phyloP scores from a whole-genome alignment of 2,888 invertebrate genomes.

The Euplagia quadripunctaria region DNA sequence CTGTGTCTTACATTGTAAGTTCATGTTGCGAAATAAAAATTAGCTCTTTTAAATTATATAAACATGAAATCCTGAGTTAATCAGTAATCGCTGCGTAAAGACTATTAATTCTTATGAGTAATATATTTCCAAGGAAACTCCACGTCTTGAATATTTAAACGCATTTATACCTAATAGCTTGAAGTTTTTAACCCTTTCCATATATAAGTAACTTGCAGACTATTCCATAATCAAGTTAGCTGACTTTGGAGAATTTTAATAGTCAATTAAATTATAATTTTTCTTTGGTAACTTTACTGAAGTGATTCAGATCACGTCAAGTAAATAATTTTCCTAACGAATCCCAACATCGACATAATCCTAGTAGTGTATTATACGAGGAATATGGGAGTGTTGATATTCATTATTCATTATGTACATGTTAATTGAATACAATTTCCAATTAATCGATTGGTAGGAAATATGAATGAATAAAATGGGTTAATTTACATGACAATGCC shows the following conservation, averaged over 20 bases:
- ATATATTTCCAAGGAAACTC: constrained; percentile 20
- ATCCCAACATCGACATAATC: constrained; percentile 21
- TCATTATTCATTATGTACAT: constrained; percentile 36
- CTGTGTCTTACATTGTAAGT: constrained; percentile 42
- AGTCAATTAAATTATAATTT: background rate
- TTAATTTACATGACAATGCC: constrained; percentile 39
- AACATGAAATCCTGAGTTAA: constrained; percentile 20
- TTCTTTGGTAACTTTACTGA: background rate
- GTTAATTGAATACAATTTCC: constrained; percentile 33
- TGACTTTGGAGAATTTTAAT: constrained; percentile 9
- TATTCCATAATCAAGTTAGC: constrained; percentile 1
- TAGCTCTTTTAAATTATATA: constrained; percentile 25
- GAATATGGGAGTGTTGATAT: constrained; percentile 18
- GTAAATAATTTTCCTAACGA: constrained; percentile 18
- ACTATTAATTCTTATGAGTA: constrained; percentile 14
- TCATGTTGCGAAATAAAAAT: constrained; percentile 37
- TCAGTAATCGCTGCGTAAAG: constrained; percentile 16
- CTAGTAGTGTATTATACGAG: constrained; percentile 25
- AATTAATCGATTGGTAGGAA: constrained; percentile 37
- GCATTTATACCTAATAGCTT: background rate
- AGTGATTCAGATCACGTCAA: constrained; percentile 35
- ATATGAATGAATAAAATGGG: constrained; percentile 31
- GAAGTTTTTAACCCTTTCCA: constrained; percentile 5
- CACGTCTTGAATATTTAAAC: constrained; percentile 17
- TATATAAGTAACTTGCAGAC: constrained; percentile 4